phyloP scores from a whole-genome alignment of 1,140 invertebrate genomes.

The Trichonephila clavata region DNA sequence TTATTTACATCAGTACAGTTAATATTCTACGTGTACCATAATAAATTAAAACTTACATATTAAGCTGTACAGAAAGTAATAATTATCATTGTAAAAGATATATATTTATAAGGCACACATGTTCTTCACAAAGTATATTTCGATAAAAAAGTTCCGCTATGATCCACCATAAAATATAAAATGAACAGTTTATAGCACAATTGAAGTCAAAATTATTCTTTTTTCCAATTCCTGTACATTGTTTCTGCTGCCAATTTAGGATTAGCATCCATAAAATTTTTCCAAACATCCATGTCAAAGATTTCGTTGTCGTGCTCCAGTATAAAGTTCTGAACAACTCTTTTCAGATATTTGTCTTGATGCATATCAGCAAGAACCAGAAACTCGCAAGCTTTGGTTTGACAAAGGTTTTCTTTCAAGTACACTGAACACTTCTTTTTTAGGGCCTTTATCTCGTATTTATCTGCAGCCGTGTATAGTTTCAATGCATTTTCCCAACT shows the following conservation, averaged over 20 bases:
- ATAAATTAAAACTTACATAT: no score
- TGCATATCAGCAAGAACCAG: not conserved
- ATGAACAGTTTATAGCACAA: no score
- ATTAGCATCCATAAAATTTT: not conserved
- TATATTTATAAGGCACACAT: no score
- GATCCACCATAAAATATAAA: no score
- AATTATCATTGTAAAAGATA: no score
- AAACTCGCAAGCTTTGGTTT: not conserved
- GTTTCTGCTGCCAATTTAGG: not conserved
- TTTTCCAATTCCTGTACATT: not conserved
- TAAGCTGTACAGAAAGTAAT: no score
- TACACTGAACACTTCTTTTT: not conserved
- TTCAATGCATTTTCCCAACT: not conserved
- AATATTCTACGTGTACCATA: no score
- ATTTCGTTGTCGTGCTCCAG: not conserved
- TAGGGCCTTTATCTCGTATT: not conserved
- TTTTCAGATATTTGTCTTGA: conserved; percentile 17
- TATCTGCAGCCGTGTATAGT: conserved; percentile 1
- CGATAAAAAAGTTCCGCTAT: no score
- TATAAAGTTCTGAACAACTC: not conserved
- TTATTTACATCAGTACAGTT: no score
- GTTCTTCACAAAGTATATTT: no score
- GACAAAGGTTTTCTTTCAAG: not conserved
- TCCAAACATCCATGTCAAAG: not conserved
- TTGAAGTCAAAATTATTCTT: no score